Percentiles rank a stretch among this genome's conserved stretches.
These are phyloP conservation scores for Nysson spinosus DNA, from an alignment of 2,888 invertebrate genomes.

Conservation along the genomic window DNA sequence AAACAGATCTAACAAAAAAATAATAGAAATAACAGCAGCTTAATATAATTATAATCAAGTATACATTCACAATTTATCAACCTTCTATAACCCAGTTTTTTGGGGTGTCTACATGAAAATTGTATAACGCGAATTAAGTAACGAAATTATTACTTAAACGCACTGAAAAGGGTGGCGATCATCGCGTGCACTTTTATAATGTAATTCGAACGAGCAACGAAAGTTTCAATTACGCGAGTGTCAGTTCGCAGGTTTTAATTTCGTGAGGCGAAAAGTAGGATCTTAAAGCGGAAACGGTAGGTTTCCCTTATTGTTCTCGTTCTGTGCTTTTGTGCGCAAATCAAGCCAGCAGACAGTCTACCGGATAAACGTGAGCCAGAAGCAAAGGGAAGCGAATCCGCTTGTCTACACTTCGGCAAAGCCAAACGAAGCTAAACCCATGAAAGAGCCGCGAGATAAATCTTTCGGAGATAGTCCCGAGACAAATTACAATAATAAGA, in stretches of 20 bases:
- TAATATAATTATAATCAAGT: too few species aligned
- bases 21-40: too few species aligned
- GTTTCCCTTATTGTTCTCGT: slow-evolving; percentile 50
- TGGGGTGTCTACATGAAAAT: too few species aligned
- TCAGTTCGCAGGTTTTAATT: slow-evolving; percentile 10
- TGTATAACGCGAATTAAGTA: too few species aligned
- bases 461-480: slow-evolving; percentile 6
- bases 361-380: slow-evolving; percentile 33
- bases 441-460: slow-evolving; percentile 33
- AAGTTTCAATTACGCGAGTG: slow-evolving; percentile 4
- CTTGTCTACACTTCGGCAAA: slow-evolving; percentile 8
- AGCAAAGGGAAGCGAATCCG: slow-evolving; percentile 23
- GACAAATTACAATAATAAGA: slow-evolving; percentile 39
- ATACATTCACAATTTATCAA: too few species aligned
- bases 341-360: slow-evolving; percentile 36
- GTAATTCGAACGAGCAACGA: too few species aligned
- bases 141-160: too few species aligned
- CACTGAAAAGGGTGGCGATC: too few species aligned
- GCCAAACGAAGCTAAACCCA: slow-evolving; percentile 23
- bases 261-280: slow-evolving; percentile 37
- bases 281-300: slow-evolving; percentile 25
- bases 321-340: slow-evolving; percentile 43
- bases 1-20: too few species aligned
- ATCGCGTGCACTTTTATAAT: too few species aligned
- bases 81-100: too few species aligned